Percentiles rank a stretch among this genome's conserved stretches.
These are phyloP conservation scores for Arenaria interpres DNA, from an alignment of 2,113 vertebrate genomes.

Conservation along the genomic window DNA sequence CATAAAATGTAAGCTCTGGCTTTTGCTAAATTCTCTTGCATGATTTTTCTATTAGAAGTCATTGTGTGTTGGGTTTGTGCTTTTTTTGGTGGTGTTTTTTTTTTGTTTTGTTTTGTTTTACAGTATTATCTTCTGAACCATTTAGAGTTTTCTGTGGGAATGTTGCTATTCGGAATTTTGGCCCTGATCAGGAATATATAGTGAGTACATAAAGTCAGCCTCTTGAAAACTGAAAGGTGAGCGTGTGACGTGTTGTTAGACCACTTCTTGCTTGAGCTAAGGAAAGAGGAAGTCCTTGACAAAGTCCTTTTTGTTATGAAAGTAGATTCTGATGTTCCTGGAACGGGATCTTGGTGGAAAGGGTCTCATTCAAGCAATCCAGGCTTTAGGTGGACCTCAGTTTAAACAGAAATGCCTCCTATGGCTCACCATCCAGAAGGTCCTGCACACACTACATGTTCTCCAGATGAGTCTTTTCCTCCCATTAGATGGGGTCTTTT, in stretches of 20 bases:
- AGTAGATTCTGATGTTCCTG: neutral
- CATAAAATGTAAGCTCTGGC: neutral
- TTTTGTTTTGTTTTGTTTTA: neutral
- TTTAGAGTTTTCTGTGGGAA: neutral
- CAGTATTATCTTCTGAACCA: neutral
- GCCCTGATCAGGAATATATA: neutral
- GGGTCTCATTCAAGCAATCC: neutral
- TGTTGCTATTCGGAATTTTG: neutral
- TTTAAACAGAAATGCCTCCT: neutral
- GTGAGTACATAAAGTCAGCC: neutral
- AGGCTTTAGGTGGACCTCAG: neutral
- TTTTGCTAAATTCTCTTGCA: neutral
- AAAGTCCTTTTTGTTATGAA: neutral
- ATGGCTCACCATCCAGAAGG: neutral
- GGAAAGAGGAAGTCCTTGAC: neutral
- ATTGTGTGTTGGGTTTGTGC: neutral
- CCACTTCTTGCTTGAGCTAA: neutral
- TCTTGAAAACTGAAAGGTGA: neutral
- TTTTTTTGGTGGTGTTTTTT: neutral
- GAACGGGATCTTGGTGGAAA: neutral
- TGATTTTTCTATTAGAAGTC: neutral
- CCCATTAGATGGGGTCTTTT: neutral
- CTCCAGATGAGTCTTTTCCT: neutral
- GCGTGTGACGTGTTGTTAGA: neutral
- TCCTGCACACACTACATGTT: rapidly evolving